Evolutionary conservation across 2,888 invertebrate species (phyloP).

Genomic region (Unio pictorum): DNA sequence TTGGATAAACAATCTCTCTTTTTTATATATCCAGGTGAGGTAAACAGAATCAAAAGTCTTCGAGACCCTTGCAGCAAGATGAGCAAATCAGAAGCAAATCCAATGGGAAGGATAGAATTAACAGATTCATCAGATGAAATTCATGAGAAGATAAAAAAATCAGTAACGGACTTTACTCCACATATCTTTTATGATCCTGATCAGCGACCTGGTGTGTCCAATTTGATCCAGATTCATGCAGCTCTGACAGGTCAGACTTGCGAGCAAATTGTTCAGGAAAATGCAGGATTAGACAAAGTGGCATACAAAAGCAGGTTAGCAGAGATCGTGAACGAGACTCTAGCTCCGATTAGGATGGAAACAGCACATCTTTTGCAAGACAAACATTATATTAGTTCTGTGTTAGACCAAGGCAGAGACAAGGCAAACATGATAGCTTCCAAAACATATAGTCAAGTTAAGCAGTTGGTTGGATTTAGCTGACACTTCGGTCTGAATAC

Average conservation of each 20-base stretch:
- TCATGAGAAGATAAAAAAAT: slow-evolving; percentile 84
- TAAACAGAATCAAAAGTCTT: slow-evolving; percentile 81
- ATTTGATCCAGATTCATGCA: slow-evolving; percentile 88
- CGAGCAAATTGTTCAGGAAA: slow-evolving; percentile 81
- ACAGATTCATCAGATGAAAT: slow-evolving; percentile 83
- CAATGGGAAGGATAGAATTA: slow-evolving; percentile 84
- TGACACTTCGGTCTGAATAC: slow-evolving; percentile 62
- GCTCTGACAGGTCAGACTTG: slow-evolving; percentile 79
- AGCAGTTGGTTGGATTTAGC: slow-evolving; percentile 76
- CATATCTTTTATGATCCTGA: slow-evolving; percentile 85
- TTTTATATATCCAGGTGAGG: slow-evolving; percentile 43
- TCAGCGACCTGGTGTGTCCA: slow-evolving; percentile 88
- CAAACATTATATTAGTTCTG: slow-evolving; percentile 77
- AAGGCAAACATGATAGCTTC: slow-evolving; percentile 79
- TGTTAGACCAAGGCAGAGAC: slow-evolving; percentile 78
- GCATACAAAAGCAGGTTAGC: slow-evolving; percentile 84
- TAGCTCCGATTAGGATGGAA: slow-evolving; percentile 81
- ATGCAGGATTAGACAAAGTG: slow-evolving; percentile 80
- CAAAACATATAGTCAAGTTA: slow-evolving; percentile 79
- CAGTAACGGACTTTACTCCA: slow-evolving; percentile 87
- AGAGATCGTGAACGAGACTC: slow-evolving; percentile 80
- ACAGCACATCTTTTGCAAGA: slow-evolving; percentile 77
- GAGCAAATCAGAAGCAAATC: slow-evolving; percentile 94
- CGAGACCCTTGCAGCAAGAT: slow-evolving; percentile 92
- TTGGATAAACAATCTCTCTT: no score